phyloP scores from a whole-genome alignment of 2,797 vertebrate genomes.

The Cuculus canorus region DNA sequence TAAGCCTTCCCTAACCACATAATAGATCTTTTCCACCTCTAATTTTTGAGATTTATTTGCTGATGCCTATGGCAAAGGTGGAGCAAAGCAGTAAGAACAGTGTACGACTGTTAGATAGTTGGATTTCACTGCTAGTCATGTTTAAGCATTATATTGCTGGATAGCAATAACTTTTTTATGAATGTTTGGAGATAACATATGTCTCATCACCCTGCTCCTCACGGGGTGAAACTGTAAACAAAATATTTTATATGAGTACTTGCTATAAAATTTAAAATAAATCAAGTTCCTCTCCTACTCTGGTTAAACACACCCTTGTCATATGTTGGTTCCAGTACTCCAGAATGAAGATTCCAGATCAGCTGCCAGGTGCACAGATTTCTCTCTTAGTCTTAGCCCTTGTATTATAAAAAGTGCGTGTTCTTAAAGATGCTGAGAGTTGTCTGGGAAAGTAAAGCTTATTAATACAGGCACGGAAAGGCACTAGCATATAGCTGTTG shows the following conservation, averaged over 20 bases:
- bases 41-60: conserved; percentile 44
- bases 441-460: not conserved
- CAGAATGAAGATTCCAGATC: not conserved
- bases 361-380: not conserved
- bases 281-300: not conserved
- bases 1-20: not conserved
- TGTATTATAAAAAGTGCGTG: not conserved
- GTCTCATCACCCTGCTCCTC: conserved; percentile 12
- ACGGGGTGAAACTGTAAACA: conserved; percentile 21
- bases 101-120: not conserved
- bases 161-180: conserved; percentile 49
- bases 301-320: not conserved
- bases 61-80: not conserved
- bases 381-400: not conserved
- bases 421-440: not conserved
- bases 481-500: not conserved
- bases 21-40: conserved; percentile 8
- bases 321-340: not conserved
- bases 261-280: conserved; percentile 54
- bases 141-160: conserved; percentile 12
- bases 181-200: conserved; percentile 35
- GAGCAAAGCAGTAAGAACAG: not conserved
- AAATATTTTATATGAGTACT: conserved; percentile 29
- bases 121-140: not conserved
- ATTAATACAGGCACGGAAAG: not conserved